These are phyloP conservation scores for Callosobruchus maculatus DNA, from an alignment of 2,888 invertebrate genomes.

Conservation along the genomic window DNA sequence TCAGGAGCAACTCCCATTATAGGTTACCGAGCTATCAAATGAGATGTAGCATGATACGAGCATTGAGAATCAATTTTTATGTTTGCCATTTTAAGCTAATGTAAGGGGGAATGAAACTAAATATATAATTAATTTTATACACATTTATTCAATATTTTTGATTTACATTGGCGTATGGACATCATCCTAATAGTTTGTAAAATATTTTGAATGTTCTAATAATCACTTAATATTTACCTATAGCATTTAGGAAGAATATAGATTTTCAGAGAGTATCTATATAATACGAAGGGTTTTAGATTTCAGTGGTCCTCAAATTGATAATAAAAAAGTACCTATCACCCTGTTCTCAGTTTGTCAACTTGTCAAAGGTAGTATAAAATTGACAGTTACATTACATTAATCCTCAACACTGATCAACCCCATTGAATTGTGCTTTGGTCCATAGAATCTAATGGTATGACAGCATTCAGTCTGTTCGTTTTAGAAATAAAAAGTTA, in stretches of 20 bases:
- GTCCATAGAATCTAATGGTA: too few species aligned
- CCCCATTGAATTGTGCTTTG: too few species aligned
- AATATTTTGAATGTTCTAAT: slow-evolving; percentile 28
- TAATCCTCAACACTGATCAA: too few species aligned
- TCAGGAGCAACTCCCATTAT: too few species aligned
- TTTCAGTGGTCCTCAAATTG: slow-evolving; percentile 27
- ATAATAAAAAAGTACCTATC: slow-evolving; percentile 6
- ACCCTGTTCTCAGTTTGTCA: neutral
- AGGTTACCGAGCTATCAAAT: too few species aligned
- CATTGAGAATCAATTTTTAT: too few species aligned
- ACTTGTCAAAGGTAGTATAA: too few species aligned
- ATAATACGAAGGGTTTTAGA: slow-evolving; percentile 18
- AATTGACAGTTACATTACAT: too few species aligned
- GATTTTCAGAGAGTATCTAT: slow-evolving; percentile 27
- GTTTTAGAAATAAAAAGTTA: too few species aligned
- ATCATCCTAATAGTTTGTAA: slow-evolving; percentile 30
- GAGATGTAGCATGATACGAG: too few species aligned
- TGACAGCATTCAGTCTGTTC: too few species aligned
- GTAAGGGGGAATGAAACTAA: slow-evolving; percentile 7
- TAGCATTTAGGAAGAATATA: slow-evolving; percentile 42
- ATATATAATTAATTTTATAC: slow-evolving; percentile 20
- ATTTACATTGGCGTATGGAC: slow-evolving; percentile 35
- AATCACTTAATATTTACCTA: slow-evolving; percentile 35
- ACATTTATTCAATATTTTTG: slow-evolving; percentile 39
- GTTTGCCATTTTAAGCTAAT: too few species aligned